phyloP scores from a whole-genome alignment of 2,113 vertebrate genomes.

The Kryptolebias marmoratus region DNA sequence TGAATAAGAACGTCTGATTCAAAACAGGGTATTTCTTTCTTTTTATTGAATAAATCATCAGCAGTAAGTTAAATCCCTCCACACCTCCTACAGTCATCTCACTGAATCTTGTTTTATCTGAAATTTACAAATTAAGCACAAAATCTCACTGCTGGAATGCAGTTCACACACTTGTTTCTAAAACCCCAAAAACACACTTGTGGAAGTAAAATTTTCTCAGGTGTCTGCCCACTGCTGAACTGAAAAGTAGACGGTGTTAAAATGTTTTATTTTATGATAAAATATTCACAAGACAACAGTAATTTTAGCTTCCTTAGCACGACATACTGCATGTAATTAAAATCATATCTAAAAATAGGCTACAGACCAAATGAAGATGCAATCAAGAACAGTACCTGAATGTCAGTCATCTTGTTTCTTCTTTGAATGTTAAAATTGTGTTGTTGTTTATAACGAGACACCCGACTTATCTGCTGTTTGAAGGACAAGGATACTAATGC shows the following conservation, averaged over 20 bases:
- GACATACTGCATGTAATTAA: slow-evolving; percentile 43
- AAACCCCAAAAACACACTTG: slow-evolving; percentile 28
- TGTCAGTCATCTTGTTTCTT: slow-evolving; percentile 1
- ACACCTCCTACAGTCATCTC: slow-evolving; percentile 27
- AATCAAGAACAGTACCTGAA: slow-evolving; percentile 28
- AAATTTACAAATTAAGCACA: slow-evolving; percentile 24
- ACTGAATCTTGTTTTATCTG: slow-evolving; percentile 14
- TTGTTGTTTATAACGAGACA: slow-evolving; percentile 15
- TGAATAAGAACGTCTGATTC: slow-evolving; percentile 56
- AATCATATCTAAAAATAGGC: slow-evolving; percentile 2
- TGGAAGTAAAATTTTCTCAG: slow-evolving; percentile 21
- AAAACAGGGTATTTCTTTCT: slow-evolving; percentile 45
- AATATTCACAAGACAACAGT: slow-evolving; percentile 36
- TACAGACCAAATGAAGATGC: too few relatives aligned
- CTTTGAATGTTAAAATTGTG: slow-evolving; percentile 5
- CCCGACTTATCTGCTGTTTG: slow-evolving; percentile 8
- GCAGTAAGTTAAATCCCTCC: slow-evolving; percentile 36
- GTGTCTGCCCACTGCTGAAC: slow-evolving; percentile 27
- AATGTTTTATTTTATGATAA: background rate
- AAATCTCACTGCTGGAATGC: background rate
- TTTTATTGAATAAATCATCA: slow-evolving; percentile 43
- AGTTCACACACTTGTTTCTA: slow-evolving; percentile 2
- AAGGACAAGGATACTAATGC: slow-evolving; percentile 8
- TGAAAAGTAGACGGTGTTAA: slow-evolving; percentile 23
- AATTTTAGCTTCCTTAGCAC: slow-evolving; percentile 19